phyloP scores from a whole-genome alignment of 2,888 invertebrate genomes.

The Arge pagana region DNA sequence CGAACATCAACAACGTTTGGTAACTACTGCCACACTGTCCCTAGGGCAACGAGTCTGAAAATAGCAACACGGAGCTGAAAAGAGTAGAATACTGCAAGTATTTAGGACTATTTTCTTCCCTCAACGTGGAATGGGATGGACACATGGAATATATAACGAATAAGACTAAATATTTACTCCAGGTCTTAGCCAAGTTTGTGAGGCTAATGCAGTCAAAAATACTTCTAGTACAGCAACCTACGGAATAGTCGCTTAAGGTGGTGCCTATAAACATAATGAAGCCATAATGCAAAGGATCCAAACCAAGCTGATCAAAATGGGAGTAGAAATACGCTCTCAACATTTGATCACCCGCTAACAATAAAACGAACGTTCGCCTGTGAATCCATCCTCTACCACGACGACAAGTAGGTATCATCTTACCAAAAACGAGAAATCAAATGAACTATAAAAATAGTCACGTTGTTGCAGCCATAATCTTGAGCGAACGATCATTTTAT shows the following conservation, averaged over 20 bases:
- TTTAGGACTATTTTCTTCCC: neutral
- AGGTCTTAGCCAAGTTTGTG: constrained; percentile 1
- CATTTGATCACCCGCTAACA: too few relatives aligned
- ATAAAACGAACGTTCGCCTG: too few relatives aligned
- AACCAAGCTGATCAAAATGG: neutral
- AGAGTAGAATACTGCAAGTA: neutral
- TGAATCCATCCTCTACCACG: too few relatives aligned
- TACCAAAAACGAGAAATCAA: too few relatives aligned
- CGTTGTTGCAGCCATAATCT: too few relatives aligned
- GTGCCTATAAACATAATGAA: neutral
- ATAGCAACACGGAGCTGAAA: neutral
- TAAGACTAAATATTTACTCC: neutral
- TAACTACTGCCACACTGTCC: neutral
- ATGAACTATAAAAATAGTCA: too few relatives aligned
- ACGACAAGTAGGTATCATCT: too few relatives aligned
- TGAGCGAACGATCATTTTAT: too few relatives aligned
- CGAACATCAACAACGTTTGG: neutral
- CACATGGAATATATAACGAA: neutral
- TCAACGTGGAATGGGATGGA: neutral
- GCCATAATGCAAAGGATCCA: neutral
- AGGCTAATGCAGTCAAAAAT: neutral
- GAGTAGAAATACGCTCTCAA: too few relatives aligned
- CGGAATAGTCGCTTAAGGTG: constrained; percentile 9
- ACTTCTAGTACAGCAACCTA: neutral
- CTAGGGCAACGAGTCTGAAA: neutral